A percentile compares a stretch with the other conserved stretches of the same genome.
These are phyloP conservation scores for Phyllostomus discolor DNA, from an alignment of 2,113 vertebrate genomes.

Conservation along the genomic window DNA sequence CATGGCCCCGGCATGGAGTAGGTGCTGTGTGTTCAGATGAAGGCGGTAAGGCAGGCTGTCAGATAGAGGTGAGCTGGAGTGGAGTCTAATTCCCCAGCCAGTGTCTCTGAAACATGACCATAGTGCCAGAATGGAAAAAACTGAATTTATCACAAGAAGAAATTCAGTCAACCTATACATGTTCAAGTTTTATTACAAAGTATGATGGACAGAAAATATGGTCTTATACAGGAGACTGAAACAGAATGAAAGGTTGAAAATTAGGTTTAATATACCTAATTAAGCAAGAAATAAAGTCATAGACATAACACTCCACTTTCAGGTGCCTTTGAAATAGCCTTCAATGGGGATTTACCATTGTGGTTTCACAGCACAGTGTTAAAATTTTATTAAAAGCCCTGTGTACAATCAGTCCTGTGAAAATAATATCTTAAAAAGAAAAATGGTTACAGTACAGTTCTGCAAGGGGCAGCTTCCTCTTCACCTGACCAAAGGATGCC, in stretches of 20 bases:
- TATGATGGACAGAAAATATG: constrained; percentile 86
- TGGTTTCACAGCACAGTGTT: constrained; percentile 76
- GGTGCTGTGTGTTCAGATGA: neutral
- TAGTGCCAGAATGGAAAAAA: constrained; percentile 25
- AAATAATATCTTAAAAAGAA: constrained; percentile 74
- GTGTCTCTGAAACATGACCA: neutral
- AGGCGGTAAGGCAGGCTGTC: neutral
- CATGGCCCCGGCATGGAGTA: neutral
- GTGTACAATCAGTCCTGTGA: constrained; percentile 75
- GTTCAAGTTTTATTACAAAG: constrained; percentile 87
- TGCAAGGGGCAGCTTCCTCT: constrained; percentile 66
- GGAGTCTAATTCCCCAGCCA: neutral
- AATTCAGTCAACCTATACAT: constrained; percentile 81
- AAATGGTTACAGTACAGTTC: constrained; percentile 71
- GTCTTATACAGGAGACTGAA: constrained; percentile 82
- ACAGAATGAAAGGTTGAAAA: constrained; percentile 80
- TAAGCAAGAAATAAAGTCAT: constrained; percentile 77
- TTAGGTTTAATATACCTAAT: constrained; percentile 76
- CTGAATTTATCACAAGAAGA: constrained; percentile 73
- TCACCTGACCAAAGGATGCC: constrained; percentile 70
- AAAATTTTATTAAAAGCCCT: constrained; percentile 78
- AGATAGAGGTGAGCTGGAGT: neutral
- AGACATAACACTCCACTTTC: constrained; percentile 79
- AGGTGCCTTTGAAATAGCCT: constrained; percentile 73
- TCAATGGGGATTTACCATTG: constrained; percentile 73